Percentiles rank a stretch among this genome's conserved stretches.
Conservation (phyloP, 2,797 vertebrate species). For the Enteromius mattozi region DNA sequence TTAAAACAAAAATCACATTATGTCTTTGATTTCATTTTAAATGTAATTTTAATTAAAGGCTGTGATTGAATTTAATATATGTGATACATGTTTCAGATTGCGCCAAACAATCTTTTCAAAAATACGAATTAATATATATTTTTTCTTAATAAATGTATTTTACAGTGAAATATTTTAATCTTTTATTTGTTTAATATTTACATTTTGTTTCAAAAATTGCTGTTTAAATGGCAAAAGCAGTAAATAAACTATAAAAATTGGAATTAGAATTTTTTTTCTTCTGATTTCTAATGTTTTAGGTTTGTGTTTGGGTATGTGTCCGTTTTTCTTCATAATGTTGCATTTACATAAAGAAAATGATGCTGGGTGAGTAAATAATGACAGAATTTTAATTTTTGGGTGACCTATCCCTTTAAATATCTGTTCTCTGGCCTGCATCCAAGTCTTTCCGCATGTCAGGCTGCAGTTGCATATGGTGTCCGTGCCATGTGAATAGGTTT, state of each 20-base stretch:
- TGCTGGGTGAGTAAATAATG: background rate
- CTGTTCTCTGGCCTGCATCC: conserved; percentile 57
- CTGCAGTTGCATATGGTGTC: conserved; percentile 59
- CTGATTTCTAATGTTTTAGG: background rate
- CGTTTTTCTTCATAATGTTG: background rate
- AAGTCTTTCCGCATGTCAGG: conserved; percentile 48
- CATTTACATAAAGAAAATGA: background rate
- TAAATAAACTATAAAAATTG: background rate
- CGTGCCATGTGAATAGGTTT: conserved; percentile 59
- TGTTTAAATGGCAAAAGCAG: too few relatives aligned
- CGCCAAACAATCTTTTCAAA: too few relatives aligned
- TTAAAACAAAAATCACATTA: background rate
- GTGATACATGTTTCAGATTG: background rate
- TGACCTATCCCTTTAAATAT: background rate
- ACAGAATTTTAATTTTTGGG: background rate
- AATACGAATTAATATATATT: background rate
- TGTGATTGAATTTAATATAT: background rate
- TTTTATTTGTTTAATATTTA: background rate
- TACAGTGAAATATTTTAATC: background rate
- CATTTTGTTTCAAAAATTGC: too few relatives aligned
- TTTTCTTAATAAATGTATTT: background rate
- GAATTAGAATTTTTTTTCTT: background rate
- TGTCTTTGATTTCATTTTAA: background rate
- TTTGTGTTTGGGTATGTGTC: background rate
- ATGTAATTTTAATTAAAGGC: background rate